A percentile compares a stretch with the other conserved stretches of the same genome.
phyloP scores from a whole-genome alignment of 2,888 invertebrate genomes.

The Ormyrus rosae region DNA sequence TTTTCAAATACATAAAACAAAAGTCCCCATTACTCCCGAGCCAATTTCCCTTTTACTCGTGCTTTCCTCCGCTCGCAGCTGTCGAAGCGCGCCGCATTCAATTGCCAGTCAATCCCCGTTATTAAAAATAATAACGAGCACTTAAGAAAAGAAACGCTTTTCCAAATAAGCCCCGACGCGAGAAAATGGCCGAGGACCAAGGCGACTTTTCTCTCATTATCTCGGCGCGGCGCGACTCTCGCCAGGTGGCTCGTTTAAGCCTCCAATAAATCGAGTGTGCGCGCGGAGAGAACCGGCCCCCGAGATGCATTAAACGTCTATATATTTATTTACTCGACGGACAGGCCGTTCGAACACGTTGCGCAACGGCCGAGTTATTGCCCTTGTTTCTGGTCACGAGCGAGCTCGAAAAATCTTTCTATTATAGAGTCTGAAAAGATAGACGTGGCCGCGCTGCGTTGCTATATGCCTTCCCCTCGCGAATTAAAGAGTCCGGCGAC shows the following conservation, averaged over 20 bases:
- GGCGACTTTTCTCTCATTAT: slow-evolving; percentile 16
- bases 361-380: slow-evolving; percentile 37
- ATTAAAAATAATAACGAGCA: no score
- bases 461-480: neutral
- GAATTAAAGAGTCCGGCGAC: neutral
- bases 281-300: neutral
- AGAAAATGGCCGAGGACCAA: neutral
- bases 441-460: neutral
- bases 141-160: no score
- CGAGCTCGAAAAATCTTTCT: slow-evolving; percentile 17
- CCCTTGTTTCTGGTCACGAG: slow-evolving; percentile 32
- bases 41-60: no score
- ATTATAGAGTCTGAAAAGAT: slow-evolving; percentile 34
- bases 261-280: slow-evolving; percentile 9
- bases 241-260: slow-evolving; percentile 13
- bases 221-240: neutral
- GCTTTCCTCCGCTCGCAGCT: no score
- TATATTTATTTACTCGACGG: slow-evolving; percentile 28
- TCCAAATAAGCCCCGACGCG: no score
- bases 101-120: no score
- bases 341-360: neutral
- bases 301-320: slow-evolving; percentile 17
- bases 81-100: no score
- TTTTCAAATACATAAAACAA: no score
- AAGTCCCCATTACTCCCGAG: no score